Percentiles rank a stretch among this genome's conserved stretches.
Evolutionary conservation across 2,113 vertebrate species (phyloP).

Genomic region (Mus spicilegus): DNA sequence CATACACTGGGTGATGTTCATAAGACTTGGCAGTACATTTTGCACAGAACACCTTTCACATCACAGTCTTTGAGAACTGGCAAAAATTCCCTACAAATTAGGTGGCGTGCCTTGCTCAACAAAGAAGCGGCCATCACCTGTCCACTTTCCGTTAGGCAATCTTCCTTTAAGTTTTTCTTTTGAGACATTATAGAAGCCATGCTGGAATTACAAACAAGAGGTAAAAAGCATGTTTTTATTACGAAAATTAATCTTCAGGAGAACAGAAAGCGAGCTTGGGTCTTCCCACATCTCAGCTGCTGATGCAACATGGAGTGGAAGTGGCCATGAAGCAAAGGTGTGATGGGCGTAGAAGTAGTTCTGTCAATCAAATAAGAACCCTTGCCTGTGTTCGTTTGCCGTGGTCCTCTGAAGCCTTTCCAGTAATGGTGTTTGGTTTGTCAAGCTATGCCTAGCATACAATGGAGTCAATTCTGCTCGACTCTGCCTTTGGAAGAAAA

Average conservation of each 20-base stretch:
- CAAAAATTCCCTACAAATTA: not conserved
- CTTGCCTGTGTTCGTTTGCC: not conserved
- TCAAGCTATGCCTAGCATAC: not conserved
- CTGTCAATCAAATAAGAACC: not conserved
- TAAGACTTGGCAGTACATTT: not conserved
- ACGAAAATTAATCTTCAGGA: not conserved
- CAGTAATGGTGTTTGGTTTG: not conserved
- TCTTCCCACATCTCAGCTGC: not conserved
- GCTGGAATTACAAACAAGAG: not conserved
- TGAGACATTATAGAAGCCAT: not conserved
- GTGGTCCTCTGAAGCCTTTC: not conserved
- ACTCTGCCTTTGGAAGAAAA: not conserved
- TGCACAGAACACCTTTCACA: not conserved
- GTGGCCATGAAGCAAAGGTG: not conserved
- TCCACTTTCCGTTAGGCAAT: too few relatives aligned
- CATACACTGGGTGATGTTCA: not conserved
- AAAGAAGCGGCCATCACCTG: not conserved
- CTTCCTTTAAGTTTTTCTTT: not conserved
- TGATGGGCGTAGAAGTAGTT: not conserved
- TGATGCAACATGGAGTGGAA: not conserved
- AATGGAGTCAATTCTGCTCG: not conserved
- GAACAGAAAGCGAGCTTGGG: not conserved
- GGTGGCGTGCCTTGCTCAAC: not conserved
- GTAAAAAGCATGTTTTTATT: not conserved
- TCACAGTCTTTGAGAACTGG: not conserved